Percentiles rank a stretch among this genome's conserved stretches.
Evolutionary conservation across 2,797 vertebrate species (phyloP).

Genomic region (Decapterus maruadsi): DNA sequence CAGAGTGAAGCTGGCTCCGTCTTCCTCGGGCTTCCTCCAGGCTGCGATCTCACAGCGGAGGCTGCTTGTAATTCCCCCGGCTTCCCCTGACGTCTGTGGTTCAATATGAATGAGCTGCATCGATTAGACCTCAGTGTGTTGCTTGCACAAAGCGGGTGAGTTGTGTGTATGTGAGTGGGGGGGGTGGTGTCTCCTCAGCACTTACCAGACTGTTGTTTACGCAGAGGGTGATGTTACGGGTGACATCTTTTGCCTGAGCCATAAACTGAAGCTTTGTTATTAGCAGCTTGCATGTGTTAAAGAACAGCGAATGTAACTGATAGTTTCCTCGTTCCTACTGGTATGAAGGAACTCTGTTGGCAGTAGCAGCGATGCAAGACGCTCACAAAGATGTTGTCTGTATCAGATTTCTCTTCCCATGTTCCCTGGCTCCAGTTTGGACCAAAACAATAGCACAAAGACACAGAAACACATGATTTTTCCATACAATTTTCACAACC

Average conservation of each 20-base stretch:
- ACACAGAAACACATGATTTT: background rate
- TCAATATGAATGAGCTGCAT: constrained; percentile 84
- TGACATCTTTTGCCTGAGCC: constrained; percentile 55
- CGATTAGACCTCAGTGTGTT: constrained; percentile 75
- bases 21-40: constrained; percentile 66
- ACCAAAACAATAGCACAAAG: constrained; percentile 1
- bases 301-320: constrained; percentile 35
- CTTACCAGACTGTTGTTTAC: constrained; percentile 70
- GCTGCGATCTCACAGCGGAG: constrained; percentile 72
- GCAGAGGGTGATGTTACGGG: constrained; percentile 47
- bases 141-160: constrained; percentile 52
- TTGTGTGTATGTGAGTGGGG: constrained; percentile 22
- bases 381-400: constrained; percentile 13
- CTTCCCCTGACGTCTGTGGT: constrained; percentile 78
- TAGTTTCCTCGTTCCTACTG: constrained; percentile 29
- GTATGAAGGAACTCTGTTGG: constrained; percentile 6
- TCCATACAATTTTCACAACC: constrained; percentile 19
- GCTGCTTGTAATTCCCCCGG: constrained; percentile 81
- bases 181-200: constrained; percentile 46
- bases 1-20: constrained; percentile 44
- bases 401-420: constrained; percentile 6
- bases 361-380: constrained; percentile 7
- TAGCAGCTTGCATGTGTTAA: constrained; percentile 51
- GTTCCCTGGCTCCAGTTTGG: constrained; percentile 22
- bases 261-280: constrained; percentile 56